Evolutionary conservation across 2,888 invertebrate genomes (phyloP).

Genomic region (Scrobipalpa costella): DNA sequence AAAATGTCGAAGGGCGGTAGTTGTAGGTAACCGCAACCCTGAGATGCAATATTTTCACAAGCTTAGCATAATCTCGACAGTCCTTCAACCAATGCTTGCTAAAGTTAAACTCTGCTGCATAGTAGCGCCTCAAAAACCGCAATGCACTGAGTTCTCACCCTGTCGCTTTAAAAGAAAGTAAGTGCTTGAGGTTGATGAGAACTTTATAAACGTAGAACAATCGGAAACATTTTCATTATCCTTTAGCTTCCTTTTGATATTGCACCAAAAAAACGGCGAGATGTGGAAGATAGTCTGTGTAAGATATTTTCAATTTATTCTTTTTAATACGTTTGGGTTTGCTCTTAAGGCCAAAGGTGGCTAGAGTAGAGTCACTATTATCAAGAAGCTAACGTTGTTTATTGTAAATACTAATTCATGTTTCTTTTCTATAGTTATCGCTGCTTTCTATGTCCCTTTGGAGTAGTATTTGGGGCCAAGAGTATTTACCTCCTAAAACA

Average conservation of each 20-base stretch:
- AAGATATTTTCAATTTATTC: slow-evolving; percentile 40
- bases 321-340: background rate
- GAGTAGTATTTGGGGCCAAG: slow-evolving; percentile 63
- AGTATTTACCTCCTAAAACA: slow-evolving; percentile 78
- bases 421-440: slow-evolving; percentile 48
- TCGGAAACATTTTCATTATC: slow-evolving; percentile 47
- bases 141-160: background rate
- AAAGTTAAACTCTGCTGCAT: background rate
- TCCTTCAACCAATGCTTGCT: background rate
- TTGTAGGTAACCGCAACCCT: slow-evolving; percentile 53
- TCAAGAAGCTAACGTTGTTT: no score
- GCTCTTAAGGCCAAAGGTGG: background rate
- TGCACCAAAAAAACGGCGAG: slow-evolving; percentile 39
- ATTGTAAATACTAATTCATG: no score
- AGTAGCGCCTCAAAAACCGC: background rate
- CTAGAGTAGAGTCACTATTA: no score
- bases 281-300: slow-evolving; percentile 68
- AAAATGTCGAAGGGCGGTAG: slow-evolving; percentile 53
- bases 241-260: slow-evolving; percentile 40
- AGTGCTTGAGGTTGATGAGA: slow-evolving; percentile 28
- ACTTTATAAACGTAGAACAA: slow-evolving; percentile 58
- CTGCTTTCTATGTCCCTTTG: slow-evolving; percentile 62
- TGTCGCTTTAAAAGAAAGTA: background rate
- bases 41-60: slow-evolving; percentile 21
- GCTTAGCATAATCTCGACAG: background rate